These are phyloP conservation scores for Amphiprion percula DNA, from an alignment of 2,113 vertebrate species.

Conservation along the genomic window DNA sequence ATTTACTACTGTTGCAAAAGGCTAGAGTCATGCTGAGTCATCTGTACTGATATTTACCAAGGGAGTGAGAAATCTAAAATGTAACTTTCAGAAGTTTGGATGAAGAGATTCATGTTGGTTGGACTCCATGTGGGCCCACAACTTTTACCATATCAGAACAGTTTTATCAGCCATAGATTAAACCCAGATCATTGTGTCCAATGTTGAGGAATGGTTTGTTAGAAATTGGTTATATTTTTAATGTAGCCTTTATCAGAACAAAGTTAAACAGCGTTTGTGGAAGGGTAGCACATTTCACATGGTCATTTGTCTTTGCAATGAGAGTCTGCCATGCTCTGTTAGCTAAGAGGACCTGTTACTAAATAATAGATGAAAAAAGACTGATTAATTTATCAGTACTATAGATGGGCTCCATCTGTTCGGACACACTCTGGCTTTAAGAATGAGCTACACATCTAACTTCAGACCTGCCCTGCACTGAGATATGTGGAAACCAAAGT, in stretches of 20 bases:
- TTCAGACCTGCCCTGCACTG: slow-evolving; percentile 4
- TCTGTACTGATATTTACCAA: slow-evolving; percentile 45
- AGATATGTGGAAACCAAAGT: not conserved
- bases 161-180: not conserved
- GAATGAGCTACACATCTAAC: slow-evolving; percentile 34
- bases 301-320: slow-evolving; percentile 42
- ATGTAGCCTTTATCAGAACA: not conserved
- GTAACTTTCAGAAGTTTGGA: slow-evolving; percentile 14
- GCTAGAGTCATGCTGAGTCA: slow-evolving; percentile 68
- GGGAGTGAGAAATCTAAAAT: slow-evolving; percentile 40
- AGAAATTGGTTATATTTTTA: not conserved
- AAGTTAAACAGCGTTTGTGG: not conserved
- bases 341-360: slow-evolving; percentile 60
- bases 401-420: slow-evolving; percentile 71
- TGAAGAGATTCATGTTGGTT: not conserved
- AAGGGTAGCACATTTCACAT: slow-evolving; percentile 13
- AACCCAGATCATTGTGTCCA: not conserved
- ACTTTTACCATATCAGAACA: not conserved
- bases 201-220: not conserved
- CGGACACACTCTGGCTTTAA: slow-evolving; percentile 43
- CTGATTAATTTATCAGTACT: slow-evolving; percentile 84
- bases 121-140: not conserved
- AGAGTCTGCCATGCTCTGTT: slow-evolving; percentile 52
- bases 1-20: slow-evolving; percentile 34
- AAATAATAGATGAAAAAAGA: slow-evolving; percentile 83